Base-by-base conservation (phyloP, 2,113 vertebrate genomes). In the Grantiella picta region DNA sequence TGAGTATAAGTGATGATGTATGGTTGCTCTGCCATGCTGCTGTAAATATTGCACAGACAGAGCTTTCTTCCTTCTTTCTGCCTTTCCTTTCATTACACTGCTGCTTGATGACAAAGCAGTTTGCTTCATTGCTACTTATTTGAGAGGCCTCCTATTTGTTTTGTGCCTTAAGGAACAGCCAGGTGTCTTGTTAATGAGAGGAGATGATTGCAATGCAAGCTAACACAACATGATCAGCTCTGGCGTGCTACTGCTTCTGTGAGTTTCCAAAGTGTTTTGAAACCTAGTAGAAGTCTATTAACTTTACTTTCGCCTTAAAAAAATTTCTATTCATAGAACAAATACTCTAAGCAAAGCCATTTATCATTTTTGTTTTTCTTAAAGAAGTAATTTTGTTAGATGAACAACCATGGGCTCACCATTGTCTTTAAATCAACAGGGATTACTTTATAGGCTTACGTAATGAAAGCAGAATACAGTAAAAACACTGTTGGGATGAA, bases 361-460 rank as follows among this genome's bases (percentile, higher is more conserved):
- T 94, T 79, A 61, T 93, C 5, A 47, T 87, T 68, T 69, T 86
- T 84, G 6, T 13, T 83, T 84, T 92, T 71, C 50, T 53, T 85
- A 65, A 81, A 89, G 36, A 61, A 61, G 28, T n/a, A 57, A 19
- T 56, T 86, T 49, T 87, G 66, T 40, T 38, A 63, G 72, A 68
- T 61, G 72, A 92, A 83, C 19, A 87, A 15, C 33, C 42, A 19
- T 15, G 69, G 47, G 29, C 28, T 19, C 90, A 45, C 56, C 33
- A 61, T 56, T 95, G 85, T 90, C 75, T 71, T 95, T 66, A 94
- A 88, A 90, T 92, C 82, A 95, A 82, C 40, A 80, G 29, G 15
- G 31, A 66, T 86, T 87, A 31, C 28, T 94, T 91, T 89, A 38
- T 25, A 79, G 68, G 38, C 6, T 85, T 81, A 45, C 2, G 0